Percentiles rank a stretch among this genome's conserved stretches.
Evolutionary conservation across 1,140 invertebrate genomes (phyloP).

Genomic region (Fopius arisanus): DNA sequence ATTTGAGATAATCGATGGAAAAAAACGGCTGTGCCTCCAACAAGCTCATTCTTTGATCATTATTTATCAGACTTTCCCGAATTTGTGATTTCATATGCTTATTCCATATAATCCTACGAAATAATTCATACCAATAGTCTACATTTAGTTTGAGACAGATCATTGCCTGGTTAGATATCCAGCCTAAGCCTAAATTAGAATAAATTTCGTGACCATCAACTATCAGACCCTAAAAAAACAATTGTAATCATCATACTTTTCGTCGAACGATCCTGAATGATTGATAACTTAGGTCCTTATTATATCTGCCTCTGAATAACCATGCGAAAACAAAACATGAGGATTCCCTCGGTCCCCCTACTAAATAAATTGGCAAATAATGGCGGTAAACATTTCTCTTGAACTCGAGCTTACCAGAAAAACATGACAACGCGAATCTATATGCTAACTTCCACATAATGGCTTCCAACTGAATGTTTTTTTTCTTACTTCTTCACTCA

Average conservation of each 20-base stretch:
- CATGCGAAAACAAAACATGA: neutral
- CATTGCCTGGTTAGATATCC: neutral
- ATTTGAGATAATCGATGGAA: too few relatives aligned
- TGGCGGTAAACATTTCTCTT: neutral
- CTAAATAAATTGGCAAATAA: neutral
- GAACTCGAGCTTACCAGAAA: neutral
- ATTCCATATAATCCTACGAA: neutral
- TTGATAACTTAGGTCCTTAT: slow-evolving; percentile 13
- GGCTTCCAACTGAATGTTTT: slow-evolving; percentile 8
- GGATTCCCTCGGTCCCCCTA: neutral
- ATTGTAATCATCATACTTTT: neutral
- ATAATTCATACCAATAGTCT: neutral
- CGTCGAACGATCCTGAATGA: neutral
- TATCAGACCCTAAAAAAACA: neutral
- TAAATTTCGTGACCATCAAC: neutral
- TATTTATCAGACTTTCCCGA: neutral
- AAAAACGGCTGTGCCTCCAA: too few relatives aligned
- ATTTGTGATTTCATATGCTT: neutral
- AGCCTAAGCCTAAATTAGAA: neutral
- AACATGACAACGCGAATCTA: neutral
- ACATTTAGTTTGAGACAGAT: neutral
- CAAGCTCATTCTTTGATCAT: too few relatives aligned
- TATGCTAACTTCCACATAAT: neutral
- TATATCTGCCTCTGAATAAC: neutral
- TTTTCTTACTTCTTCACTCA: neutral